phyloP scores from a whole-genome alignment of 2,888 invertebrate genomes.

The Caenorhabditis drosophilae region DNA sequence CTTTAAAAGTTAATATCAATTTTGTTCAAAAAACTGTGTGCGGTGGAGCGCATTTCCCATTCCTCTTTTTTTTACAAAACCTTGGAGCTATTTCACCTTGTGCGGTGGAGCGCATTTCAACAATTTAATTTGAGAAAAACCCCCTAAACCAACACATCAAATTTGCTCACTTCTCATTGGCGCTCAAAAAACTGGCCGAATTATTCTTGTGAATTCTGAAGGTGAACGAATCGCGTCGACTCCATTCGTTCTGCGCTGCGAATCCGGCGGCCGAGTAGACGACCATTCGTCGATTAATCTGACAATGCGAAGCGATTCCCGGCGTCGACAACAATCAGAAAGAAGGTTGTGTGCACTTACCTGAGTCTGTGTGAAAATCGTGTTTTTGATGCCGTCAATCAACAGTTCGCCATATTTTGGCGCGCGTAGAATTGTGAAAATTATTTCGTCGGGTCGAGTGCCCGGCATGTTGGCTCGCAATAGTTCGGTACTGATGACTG shows the following conservation, averaged over 20 bases:
- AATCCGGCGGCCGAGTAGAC: slow-evolving; percentile 40
- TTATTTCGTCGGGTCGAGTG: slow-evolving; percentile 52
- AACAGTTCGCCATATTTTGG: slow-evolving; percentile 53
- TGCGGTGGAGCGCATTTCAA: background rate
- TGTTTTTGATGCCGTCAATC: slow-evolving; percentile 40
- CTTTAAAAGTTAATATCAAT: slow-evolving; percentile 20
- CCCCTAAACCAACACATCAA: background rate
- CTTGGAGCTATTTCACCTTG: background rate
- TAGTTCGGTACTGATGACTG: slow-evolving; percentile 57
- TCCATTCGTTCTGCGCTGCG: slow-evolving; percentile 45
- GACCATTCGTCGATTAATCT: slow-evolving; percentile 50
- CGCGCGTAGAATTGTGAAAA: slow-evolving; percentile 49
- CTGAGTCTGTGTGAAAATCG: slow-evolving; percentile 45
- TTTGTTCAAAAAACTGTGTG: too few relatives aligned
- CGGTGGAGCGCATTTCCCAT: too few relatives aligned
- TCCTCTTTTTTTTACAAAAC: background rate
- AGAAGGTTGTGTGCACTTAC: slow-evolving; percentile 14
- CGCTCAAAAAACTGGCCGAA: slow-evolving; percentile 18
- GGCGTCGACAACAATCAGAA: too few relatives aligned
- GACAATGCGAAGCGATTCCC: too few relatives aligned
- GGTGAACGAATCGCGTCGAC: slow-evolving; percentile 43
- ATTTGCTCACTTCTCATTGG: slow-evolving; percentile 21
- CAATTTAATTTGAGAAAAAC: too few relatives aligned
- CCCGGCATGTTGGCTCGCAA: slow-evolving; percentile 56
- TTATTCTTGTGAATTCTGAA: slow-evolving; percentile 47